A percentile compares a stretch with the other conserved stretches of the same genome.
phyloP scores from a whole-genome alignment of 1,140 invertebrate genomes.

The roundworm (Caenorhabditis elegans) region DNA sequence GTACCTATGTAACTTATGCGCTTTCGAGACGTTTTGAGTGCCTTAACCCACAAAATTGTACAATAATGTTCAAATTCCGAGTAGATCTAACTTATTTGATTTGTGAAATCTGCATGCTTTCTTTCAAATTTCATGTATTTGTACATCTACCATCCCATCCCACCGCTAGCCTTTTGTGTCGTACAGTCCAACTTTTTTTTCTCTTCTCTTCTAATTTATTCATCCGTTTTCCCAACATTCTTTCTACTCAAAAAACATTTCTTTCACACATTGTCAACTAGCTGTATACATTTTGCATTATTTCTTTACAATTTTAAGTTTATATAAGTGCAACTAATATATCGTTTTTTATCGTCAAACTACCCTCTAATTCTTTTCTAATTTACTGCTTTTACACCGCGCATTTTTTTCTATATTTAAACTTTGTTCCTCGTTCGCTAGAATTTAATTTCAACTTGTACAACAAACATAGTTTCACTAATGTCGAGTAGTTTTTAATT shows the following conservation, averaged over 20 bases:
- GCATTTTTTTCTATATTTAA: not conserved
- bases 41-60: not conserved
- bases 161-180: constrained; percentile 25
- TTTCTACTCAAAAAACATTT: constrained; percentile 4
- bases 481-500: not conserved
- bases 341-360: not conserved
- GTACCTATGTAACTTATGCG: constrained; percentile 25
- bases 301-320: not conserved
- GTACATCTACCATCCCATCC: not conserved
- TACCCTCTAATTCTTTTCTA: not conserved
- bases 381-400: not conserved
- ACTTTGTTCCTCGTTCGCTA: not conserved
- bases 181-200: constrained; percentile 12
- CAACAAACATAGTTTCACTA: not conserved
- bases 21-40: not conserved
- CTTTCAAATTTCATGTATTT: constrained; percentile 25
- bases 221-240: constrained; percentile 5
- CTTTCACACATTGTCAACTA: constrained; percentile 25
- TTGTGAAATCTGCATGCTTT: constrained; percentile 33
- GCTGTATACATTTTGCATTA: not conserved
- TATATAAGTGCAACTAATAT: constrained; percentile 4
- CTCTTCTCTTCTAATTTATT: not conserved
- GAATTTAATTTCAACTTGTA: not conserved
- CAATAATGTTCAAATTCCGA: not conserved
- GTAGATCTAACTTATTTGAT: constrained; percentile 30